A percentile compares a stretch with the other conserved stretches of the same genome.
phyloP scores from a whole-genome alignment of 1,140 invertebrate genomes.

The Ridgeia piscesae region DNA sequence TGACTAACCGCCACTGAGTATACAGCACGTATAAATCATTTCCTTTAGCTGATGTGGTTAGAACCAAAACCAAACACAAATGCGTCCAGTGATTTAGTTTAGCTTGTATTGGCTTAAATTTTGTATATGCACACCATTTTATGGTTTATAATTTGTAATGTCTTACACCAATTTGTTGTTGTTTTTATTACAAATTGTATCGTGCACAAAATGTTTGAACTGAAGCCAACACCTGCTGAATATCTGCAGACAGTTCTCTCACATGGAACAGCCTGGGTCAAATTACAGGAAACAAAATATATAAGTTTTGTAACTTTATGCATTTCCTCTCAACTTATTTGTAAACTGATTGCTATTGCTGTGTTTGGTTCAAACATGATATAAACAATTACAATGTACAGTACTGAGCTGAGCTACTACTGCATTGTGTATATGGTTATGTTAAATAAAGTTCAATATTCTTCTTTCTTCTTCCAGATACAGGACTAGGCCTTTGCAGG shows the following conservation, averaged over 20 bases:
- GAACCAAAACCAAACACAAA: not conserved
- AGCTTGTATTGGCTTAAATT: not conserved
- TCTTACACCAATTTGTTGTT: not conserved
- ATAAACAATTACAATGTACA: no score
- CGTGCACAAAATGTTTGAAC: not conserved
- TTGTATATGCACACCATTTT: not conserved
- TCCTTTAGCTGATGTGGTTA: not conserved
- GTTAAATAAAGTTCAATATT: no score
- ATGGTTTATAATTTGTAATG: not conserved
- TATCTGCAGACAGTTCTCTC: not conserved
- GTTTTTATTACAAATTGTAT: not conserved
- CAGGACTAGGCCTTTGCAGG: no score
- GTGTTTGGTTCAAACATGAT: no score
- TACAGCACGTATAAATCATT: not conserved
- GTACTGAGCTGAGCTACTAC: no score
- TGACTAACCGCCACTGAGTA: not conserved
- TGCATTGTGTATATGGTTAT: no score
- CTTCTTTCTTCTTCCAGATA: no score
- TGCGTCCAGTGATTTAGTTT: not conserved
- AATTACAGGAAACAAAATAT: no score
- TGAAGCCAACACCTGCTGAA: not conserved
- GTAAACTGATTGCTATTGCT: no score
- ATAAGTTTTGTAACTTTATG: no score
- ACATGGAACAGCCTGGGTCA: no score
- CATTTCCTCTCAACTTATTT: no score